phyloP scores from a whole-genome alignment of 2,797 vertebrate species.

The Tragelaphus oryx region DNA sequence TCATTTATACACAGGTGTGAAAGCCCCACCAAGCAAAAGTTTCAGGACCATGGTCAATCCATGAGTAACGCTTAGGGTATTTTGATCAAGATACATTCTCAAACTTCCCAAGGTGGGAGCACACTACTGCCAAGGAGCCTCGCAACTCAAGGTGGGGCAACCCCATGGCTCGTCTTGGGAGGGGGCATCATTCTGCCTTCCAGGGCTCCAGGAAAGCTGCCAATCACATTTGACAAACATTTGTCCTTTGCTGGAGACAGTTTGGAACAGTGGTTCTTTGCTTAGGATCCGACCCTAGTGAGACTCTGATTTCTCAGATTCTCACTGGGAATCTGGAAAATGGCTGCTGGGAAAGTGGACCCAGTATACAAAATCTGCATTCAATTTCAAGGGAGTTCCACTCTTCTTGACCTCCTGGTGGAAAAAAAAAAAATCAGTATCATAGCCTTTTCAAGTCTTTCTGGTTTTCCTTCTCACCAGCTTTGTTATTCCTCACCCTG shows the following conservation, averaged over 20 bases:
- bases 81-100: neutral
- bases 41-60: neutral
- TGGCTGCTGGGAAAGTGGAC: neutral
- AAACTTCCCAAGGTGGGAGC: neutral
- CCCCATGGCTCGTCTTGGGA: neutral
- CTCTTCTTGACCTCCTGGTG: neutral
- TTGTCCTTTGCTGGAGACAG: neutral
- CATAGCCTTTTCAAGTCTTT: neutral
- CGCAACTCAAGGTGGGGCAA: neutral
- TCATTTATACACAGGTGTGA: neutral
- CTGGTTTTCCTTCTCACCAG: neutral
- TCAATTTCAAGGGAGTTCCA: neutral
- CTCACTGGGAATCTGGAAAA: neutral
- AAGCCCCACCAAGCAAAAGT: neutral
- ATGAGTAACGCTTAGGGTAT: neutral
- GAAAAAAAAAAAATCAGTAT: neutral
- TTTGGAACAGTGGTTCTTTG: neutral
- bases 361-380: neutral
- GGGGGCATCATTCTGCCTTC: neutral
- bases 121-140: neutral
- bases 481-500: neutral
- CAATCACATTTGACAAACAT: neutral
- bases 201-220: neutral
- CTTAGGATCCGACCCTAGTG: neutral
- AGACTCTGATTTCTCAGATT: neutral